These are phyloP conservation scores for Drosophila pallidifrons DNA, from an alignment of 1,140 invertebrate species.

Conservation along the genomic window DNA sequence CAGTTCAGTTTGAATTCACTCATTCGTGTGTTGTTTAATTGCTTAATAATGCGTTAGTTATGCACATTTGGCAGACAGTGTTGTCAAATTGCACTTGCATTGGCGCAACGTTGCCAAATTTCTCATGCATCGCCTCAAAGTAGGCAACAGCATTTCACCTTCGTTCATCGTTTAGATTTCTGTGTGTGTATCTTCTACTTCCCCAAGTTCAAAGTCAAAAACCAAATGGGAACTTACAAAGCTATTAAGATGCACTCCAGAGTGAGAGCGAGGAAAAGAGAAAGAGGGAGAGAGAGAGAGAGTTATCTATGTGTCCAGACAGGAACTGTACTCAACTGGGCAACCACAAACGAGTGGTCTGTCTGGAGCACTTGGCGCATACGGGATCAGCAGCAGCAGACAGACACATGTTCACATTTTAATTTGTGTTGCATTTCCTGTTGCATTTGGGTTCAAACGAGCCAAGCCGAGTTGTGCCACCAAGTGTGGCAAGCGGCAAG, in stretches of 20 bases:
- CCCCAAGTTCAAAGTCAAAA: conserved; percentile 42
- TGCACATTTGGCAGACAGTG: conserved; percentile 7
- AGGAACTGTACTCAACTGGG: conserved; percentile 41
- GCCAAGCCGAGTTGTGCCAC: conserved; percentile 1
- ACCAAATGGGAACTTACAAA: conserved; percentile 38
- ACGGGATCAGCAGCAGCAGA: background rate
- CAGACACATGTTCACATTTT: conserved; percentile 69
- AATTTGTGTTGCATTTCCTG: conserved; percentile 77
- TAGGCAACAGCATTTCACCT: conserved; percentile 13
- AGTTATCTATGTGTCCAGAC: conserved; percentile 11
- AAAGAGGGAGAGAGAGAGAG: background rate
- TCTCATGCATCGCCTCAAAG: conserved; percentile 17
- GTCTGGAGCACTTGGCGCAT: conserved; percentile 45
- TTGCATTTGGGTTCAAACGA: conserved; percentile 55
- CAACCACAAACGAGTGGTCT: conserved; percentile 50
- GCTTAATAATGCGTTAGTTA: conserved; percentile 62
- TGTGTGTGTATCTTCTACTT: background rate
- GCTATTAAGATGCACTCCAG: conserved; percentile 29
- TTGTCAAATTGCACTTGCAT: conserved; percentile 29
- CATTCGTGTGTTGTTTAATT: conserved; percentile 66
- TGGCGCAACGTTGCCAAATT: conserved; percentile 31
- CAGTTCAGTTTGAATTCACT: background rate
- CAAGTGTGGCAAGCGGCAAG: conserved; percentile 2
- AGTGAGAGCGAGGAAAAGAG: background rate
- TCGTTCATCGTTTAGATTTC: conserved; percentile 16